phyloP scores from a whole-genome alignment of 2,888 invertebrate species.

The Sicus ferrugineus region DNA sequence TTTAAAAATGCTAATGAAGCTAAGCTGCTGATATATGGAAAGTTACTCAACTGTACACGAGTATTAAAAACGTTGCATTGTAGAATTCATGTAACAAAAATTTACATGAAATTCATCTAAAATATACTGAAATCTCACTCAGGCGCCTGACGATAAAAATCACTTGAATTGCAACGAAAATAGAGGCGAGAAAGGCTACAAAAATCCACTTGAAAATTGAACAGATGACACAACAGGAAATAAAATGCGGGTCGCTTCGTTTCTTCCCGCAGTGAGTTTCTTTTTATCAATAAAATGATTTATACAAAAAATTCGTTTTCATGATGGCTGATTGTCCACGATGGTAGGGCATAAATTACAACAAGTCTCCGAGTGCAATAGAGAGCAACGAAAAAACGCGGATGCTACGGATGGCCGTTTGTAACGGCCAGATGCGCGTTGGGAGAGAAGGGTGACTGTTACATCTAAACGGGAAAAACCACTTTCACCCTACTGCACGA shows the following conservation, averaged over 20 bases:
- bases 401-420: conserved; percentile 3
- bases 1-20: conserved; percentile 13
- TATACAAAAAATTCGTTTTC: background rate
- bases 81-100: background rate
- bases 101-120: background rate
- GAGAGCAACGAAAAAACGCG: background rate
- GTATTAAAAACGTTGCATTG: background rate
- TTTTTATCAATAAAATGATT: conserved; percentile 7
- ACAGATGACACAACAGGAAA: conserved; percentile 5
- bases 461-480: background rate
- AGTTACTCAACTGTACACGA: background rate
- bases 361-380: background rate
- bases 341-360: background rate
- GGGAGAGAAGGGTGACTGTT: background rate
- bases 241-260: conserved; percentile 26
- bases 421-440: conserved; percentile 12
- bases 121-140: background rate
- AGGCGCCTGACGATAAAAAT: conserved; percentile 20
- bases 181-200: background rate
- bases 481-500: too few species aligned
- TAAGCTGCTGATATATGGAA: background rate
- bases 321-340: background rate
- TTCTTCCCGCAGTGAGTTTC: background rate
- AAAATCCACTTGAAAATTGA: conserved; percentile 21
- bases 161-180: conserved; percentile 18